Evolutionary conservation across 2,113 vertebrate species (phyloP), one percentile per base, ranked within the genome.

Genomic region (Muntiacus reevesi): DNA sequence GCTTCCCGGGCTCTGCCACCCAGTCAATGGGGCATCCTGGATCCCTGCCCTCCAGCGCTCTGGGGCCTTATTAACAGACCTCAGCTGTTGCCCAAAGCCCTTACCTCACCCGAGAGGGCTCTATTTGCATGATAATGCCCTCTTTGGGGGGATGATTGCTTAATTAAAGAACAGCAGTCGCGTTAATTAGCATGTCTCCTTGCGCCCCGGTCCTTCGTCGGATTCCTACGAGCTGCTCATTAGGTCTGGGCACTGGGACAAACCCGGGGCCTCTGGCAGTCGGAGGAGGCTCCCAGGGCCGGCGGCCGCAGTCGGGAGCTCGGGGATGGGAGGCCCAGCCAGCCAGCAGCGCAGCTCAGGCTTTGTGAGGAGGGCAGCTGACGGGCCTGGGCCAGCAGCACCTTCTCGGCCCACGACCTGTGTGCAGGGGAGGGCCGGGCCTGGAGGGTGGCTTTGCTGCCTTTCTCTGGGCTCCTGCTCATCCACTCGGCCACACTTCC

Each of bases 141-240:
- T 97, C 97, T 98, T 96, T 97, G 98, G 98, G 96, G 90, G 98
- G 98, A 99, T 98, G 99, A 98, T 98, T 98, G 99, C 99, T 99
- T 99, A 99, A 99, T 99, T 99, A 99, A 98, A 95, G 98, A 98
- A 98, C 98, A 98, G 99, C 99, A 99, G 98, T 99, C 98, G 16
- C 98, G 98, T 99, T 99, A 99, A 99, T 99, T 99, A 99, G 98
- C 99, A 97, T 98, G 99, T 98, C 98, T 98, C 98, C 98, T 98
- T 98, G 98, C 97, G 99, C 97, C 97, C 96, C 97, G 97, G 98
- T 98, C 98, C 98, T 99, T 99, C 98, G 98, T 99, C 98, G 97
- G 98, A 99, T 99, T 99, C 98, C 98, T 99, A 99, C 98, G 99
- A 99, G 99, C 97, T 98, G 98, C 99, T 99, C 98, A 98, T 99